Base-by-base conservation (phyloP, 2,113 vertebrate species). In the Gobiocypris rarus region DNA sequence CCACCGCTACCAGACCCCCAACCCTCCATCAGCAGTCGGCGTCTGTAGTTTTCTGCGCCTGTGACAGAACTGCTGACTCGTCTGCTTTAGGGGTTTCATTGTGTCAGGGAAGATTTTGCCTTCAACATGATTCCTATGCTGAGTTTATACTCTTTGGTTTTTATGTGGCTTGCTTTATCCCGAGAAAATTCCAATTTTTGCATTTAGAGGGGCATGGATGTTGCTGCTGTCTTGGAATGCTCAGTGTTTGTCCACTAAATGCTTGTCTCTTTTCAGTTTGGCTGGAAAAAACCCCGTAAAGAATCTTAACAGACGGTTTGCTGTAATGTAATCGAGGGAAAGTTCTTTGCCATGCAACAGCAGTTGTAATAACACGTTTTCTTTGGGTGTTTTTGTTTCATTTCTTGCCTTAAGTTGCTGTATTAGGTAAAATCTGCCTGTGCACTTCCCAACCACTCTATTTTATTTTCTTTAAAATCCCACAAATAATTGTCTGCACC, bases 21-120 rank as follows among this genome's bases (percentile, higher is more conserved):
- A 43, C 11, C 76, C 70, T 31, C 58, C 56, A 84, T 43, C 85
- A 88, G 59, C 86, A 88, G 85, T 86, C 87, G 85, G 78, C 85
- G 86, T 79, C 79, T 48, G n/a, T n/a, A 48, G 31, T 45, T 74
- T 75, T 41, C 28, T 22, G 17, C 26, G 9, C 56, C 38, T 28
- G 56, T 10, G 17, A 10, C 26, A 3, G 52, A 31, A 73, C 81
- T 28, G 67, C 77, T 48, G 69, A 71, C 38, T 79, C 19, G 52
- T 45, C 73, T 82, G 70, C 52, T 79, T 80, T 83, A 70, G 75
- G 69, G 75, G 73, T 87, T 34, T 28, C 17, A 24, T 70, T 63
- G 28, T 38, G 43, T 85, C 86, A 83, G 84, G 75, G 82, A 86
- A 86, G 85, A 84, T 82, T 85, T 89, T 88, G 91, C 90, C 89